Conservation (phyloP, 2,797 vertebrate genomes). For the Cyclura pinguis region DNA sequence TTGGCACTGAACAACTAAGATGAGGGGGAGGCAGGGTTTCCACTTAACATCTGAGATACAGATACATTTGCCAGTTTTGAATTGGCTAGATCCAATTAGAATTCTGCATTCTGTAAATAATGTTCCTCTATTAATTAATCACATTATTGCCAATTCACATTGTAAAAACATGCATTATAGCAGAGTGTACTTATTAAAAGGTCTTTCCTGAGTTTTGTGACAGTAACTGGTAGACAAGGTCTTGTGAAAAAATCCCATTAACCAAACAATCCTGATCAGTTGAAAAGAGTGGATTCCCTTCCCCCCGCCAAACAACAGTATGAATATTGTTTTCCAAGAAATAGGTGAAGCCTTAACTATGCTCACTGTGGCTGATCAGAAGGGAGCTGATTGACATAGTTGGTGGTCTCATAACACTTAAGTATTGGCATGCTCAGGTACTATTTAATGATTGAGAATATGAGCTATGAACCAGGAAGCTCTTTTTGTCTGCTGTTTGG, state of each 20-base stretch:
- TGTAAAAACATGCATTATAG: too few species aligned
- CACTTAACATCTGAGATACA: too few species aligned
- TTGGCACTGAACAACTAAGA: too few species aligned
- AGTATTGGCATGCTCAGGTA: not conserved
- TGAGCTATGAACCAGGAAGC: not conserved
- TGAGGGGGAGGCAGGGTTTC: too few species aligned
- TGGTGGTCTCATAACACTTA: not conserved
- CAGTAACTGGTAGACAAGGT: conserved; percentile 46
- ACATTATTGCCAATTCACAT: too few species aligned
- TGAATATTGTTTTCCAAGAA: conserved; percentile 51
- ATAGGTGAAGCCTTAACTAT: conserved; percentile 34
- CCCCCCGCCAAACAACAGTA: conserved; percentile 38
- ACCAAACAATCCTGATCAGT: conserved; percentile 52
- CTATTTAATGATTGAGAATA: not conserved
- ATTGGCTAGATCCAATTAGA: too few species aligned
- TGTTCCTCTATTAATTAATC: too few species aligned
- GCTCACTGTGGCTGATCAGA: conserved; percentile 51
- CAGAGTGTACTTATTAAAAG: not conserved
- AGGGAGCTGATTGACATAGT: not conserved
- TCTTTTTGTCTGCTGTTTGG: too few species aligned
- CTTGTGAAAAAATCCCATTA: conserved; percentile 46
- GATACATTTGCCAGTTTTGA: too few species aligned
- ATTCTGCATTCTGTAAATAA: not conserved
- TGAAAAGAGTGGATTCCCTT: conserved; percentile 45
- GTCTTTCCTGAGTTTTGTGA: conserved; percentile 41